A percentile compares a stretch with the other conserved stretches of the same genome.
These are phyloP conservation scores for Equus quagga DNA, from an alignment of 2,113 vertebrate genomes.

Conservation along the genomic window DNA sequence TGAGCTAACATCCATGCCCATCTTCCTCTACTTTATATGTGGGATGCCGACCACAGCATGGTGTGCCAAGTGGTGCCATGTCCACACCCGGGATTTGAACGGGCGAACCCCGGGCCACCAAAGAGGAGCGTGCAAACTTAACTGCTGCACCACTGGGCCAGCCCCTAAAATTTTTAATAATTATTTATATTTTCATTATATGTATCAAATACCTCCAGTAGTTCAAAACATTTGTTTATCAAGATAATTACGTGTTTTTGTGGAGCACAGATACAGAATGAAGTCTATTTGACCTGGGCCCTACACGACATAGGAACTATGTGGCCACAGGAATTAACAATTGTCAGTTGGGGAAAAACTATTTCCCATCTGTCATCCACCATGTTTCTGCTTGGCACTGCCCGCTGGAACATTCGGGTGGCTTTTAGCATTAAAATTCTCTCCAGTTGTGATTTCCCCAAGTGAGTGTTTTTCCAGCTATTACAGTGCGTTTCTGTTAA, in stretches of 20 bases:
- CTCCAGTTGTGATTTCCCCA: slow-evolving; percentile 16
- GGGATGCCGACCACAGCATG: too few relatives aligned
- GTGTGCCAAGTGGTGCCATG: too few relatives aligned
- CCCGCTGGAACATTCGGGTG: slow-evolving; percentile 34
- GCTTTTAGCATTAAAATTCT: slow-evolving; percentile 51
- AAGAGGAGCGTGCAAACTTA: too few relatives aligned
- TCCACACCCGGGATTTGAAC: too few relatives aligned
- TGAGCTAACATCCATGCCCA: too few relatives aligned
- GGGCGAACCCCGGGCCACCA: too few relatives aligned
- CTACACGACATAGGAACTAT: background rate
- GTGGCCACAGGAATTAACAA: background rate
- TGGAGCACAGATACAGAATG: background rate
- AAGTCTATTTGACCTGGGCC: background rate
- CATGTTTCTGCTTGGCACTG: slow-evolving; percentile 39
- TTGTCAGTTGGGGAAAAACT: slow-evolving; percentile 62
- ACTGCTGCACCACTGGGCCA: too few relatives aligned
- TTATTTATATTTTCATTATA: background rate
- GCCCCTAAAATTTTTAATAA: slow-evolving; percentile 7
- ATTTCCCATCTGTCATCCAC: slow-evolving; percentile 69
- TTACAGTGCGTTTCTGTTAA: slow-evolving; percentile 26
- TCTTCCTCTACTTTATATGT: too few relatives aligned
- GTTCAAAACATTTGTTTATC: background rate
- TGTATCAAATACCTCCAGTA: background rate
- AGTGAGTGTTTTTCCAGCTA: background rate
- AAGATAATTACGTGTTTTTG: background rate